phyloP scores from a whole-genome alignment of 2,797 vertebrate genomes.

The Sebastes cheni region DNA sequence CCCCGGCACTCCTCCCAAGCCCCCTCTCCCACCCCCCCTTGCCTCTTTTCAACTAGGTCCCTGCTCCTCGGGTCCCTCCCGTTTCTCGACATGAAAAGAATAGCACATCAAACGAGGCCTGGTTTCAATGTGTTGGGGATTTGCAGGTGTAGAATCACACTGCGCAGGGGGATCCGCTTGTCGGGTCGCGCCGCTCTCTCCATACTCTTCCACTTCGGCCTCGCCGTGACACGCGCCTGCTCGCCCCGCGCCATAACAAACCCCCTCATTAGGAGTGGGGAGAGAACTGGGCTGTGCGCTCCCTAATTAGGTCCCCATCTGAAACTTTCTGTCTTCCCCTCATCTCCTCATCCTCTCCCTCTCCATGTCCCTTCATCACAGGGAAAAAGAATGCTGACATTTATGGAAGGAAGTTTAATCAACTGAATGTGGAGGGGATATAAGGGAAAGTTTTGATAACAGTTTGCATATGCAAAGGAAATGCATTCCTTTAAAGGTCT shows the following conservation, averaged over 20 bases:
- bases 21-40: constrained; percentile 14
- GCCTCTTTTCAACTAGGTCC: constrained; percentile 79
- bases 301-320: constrained; percentile 82
- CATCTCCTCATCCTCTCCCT: constrained; percentile 7
- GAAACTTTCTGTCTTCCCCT: constrained; percentile 74
- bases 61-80: constrained; percentile 73
- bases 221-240: constrained; percentile 64
- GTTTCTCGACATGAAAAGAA: constrained; percentile 85
- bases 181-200: constrained; percentile 47
- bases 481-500: background rate
- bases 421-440: constrained; percentile 51
- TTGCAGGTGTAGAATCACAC: constrained; percentile 80
- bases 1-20: constrained; percentile 68
- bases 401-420: constrained; percentile 73
- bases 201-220: constrained; percentile 57
- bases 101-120: constrained; percentile 85
- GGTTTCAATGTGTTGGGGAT: constrained; percentile 81
- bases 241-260: constrained; percentile 69
- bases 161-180: constrained; percentile 61
- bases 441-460: constrained; percentile 55
- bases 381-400: constrained; percentile 71
- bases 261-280: constrained; percentile 81
- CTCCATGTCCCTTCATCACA: constrained; percentile 68
- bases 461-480: constrained; percentile 47
- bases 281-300: constrained; percentile 67